Percentiles rank a stretch among this genome's conserved stretches.
phyloP scores from a whole-genome alignment of 2,888 invertebrate species.

The Erpobdella octoculata region DNA sequence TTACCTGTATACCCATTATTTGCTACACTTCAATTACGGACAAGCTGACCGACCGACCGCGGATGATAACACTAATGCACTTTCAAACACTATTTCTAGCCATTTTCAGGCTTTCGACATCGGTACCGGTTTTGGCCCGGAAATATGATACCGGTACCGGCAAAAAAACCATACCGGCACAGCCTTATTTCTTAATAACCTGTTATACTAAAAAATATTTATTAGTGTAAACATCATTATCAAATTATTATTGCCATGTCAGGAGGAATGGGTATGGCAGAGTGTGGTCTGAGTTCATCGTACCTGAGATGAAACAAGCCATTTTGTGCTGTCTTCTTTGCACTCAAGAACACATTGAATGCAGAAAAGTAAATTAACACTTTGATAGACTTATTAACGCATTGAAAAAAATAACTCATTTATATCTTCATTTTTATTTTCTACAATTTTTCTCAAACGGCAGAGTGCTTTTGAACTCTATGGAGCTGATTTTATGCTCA shows the following conservation, averaged over 20 bases:
- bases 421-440: not conserved
- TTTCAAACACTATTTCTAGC: too few species aligned
- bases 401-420: not conserved
- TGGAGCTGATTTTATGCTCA: slow-evolving; percentile 84
- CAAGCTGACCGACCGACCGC: too few species aligned
- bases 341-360: slow-evolving; percentile 59
- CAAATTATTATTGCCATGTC: not conserved
- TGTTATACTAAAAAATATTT: not conserved
- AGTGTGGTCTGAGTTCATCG: slow-evolving; percentile 66
- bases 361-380: slow-evolving; percentile 45
- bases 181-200: not conserved
- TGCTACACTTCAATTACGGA: too few species aligned
- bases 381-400: not conserved
- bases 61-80: too few species aligned
- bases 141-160: too few species aligned
- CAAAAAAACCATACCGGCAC: too few species aligned
- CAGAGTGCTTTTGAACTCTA: slow-evolving; percentile 78
- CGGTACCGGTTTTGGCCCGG: too few species aligned
- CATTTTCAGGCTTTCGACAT: too few species aligned
- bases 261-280: slow-evolving; percentile 24
- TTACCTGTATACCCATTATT: too few species aligned
- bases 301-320: slow-evolving; percentile 74
- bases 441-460: slow-evolving; percentile 14
- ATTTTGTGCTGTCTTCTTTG: slow-evolving; percentile 71
- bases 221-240: not conserved